Evolutionary conservation across 2,113 vertebrate species (phyloP).

Genomic region (Stomatorhinus ivindoensis): DNA sequence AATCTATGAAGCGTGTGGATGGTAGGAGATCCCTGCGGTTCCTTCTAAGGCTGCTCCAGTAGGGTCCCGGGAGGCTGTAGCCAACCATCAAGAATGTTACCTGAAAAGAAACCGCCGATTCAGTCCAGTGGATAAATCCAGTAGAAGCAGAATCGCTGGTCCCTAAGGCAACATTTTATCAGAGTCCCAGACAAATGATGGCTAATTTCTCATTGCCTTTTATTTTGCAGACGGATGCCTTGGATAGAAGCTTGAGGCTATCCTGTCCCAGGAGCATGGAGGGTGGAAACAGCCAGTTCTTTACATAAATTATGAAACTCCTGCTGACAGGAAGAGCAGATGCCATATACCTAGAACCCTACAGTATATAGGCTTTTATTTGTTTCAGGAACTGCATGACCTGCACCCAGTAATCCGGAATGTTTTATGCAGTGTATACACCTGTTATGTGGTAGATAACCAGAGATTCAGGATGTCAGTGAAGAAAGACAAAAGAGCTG

Average conservation of each 20-base stretch:
- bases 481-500: not conserved
- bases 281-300: not conserved
- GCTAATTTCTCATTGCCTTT: not conserved
- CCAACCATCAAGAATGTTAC: not conserved
- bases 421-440: not conserved
- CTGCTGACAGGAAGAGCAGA: not conserved
- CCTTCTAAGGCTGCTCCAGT: not conserved
- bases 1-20: not conserved
- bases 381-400: not conserved
- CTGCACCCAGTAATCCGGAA: not conserved
- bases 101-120: not conserved
- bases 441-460: not conserved
- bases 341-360: not conserved
- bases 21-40: not conserved
- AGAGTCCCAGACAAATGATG: not conserved
- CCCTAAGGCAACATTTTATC: not conserved
- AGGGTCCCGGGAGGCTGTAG: not conserved
- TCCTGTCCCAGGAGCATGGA: not conserved
- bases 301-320: conserved; percentile 1
- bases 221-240: not conserved
- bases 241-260: not conserved
- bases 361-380: not conserved
- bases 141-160: not conserved
- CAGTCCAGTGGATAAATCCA: not conserved
- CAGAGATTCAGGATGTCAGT: not conserved